Conservation (phyloP, 2,797 vertebrate species). For the Sebastes jordani region DNA sequence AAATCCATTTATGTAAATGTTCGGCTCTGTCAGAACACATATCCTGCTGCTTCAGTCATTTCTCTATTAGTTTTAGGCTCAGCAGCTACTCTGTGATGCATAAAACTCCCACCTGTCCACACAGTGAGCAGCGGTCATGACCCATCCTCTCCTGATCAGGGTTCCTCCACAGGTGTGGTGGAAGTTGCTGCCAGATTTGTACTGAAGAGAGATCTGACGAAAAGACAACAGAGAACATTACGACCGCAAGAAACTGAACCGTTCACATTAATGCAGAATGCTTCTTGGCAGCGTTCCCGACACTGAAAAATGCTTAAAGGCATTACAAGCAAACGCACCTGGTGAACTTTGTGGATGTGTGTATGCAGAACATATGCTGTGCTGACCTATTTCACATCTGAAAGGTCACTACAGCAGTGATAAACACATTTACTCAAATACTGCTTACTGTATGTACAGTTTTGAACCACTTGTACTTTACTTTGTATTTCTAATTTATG, state of each 20-base stretch:
- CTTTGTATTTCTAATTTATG: neutral
- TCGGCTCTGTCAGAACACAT: neutral
- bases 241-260: neutral
- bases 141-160: conserved; percentile 86
- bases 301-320: neutral
- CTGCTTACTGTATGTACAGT: neutral
- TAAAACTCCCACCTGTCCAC: conserved; percentile 81
- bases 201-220: conserved; percentile 90
- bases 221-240: neutral
- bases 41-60: neutral
- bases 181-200: conserved; percentile 71
- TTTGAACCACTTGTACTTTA: neutral
- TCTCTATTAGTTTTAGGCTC: neutral
- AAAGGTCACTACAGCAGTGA: neutral
- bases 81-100: neutral
- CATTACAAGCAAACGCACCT: neutral
- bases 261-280: neutral
- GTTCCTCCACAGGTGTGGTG: conserved; percentile 91
- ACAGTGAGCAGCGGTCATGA: conserved; percentile 92
- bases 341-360: neutral
- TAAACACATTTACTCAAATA: neutral
- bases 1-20: neutral
- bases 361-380: neutral
- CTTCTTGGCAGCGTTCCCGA: neutral
- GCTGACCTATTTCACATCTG: neutral